These are phyloP conservation scores for Eudasyphora cyanicolor DNA, from an alignment of 2,888 invertebrate genomes.

Conservation along the genomic window DNA sequence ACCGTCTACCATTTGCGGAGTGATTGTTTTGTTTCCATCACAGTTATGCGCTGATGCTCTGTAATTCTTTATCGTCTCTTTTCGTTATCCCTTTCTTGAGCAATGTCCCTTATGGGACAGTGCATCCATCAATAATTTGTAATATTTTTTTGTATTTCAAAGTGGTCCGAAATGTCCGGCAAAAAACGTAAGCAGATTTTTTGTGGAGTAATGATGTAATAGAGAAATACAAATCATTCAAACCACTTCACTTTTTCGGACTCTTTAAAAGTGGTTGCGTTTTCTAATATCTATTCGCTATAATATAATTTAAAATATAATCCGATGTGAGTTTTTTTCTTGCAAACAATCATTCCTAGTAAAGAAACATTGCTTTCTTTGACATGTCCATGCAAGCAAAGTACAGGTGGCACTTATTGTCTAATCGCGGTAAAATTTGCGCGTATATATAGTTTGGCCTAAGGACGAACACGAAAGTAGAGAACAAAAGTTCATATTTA, in stretches of 20 bases:
- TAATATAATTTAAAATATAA: no score
- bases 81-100: slow-evolving; percentile 14
- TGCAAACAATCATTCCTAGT: no score
- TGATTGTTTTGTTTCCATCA: slow-evolving; percentile 23
- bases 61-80: not conserved
- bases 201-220: slow-evolving; percentile 1
- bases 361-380: no score
- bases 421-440: no score
- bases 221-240: not conserved
- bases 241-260: not conserved
- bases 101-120: slow-evolving; percentile 43
- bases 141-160: not conserved
- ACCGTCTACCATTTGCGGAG: slow-evolving; percentile 19
- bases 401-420: no score
- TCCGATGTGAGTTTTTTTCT: no score
- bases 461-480: no score
- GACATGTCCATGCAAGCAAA: no score
- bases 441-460: no score
- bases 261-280: not conserved
- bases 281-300: no score
- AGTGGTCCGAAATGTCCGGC: not conserved
- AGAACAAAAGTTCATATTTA: no score
- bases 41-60: slow-evolving; percentile 8
- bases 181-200: not conserved
- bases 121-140: slow-evolving; percentile 50